Percentiles rank a stretch among this genome's conserved stretches.
phyloP scores from a whole-genome alignment of 2,797 vertebrate genomes.

The Danio choprae region DNA sequence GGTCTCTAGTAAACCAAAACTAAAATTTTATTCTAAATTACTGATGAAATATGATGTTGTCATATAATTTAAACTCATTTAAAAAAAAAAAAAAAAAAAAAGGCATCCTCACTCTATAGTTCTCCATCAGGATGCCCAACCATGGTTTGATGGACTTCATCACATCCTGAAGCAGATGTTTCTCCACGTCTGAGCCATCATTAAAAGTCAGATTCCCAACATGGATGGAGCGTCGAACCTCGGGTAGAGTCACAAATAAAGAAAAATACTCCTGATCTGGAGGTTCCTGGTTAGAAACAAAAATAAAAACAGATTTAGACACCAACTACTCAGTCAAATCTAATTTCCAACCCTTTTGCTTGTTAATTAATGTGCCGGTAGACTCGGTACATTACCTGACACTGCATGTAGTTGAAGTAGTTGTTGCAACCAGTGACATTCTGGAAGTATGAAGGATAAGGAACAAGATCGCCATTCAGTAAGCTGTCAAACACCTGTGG shows the following conservation, averaged over 20 bases:
- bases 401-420: conserved; percentile 84
- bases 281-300: conserved; percentile 73
- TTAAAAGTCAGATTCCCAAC: conserved; percentile 87
- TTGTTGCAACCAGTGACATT: conserved; percentile 86
- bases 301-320: conserved; percentile 1
- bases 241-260: conserved; percentile 79
- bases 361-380: not conserved
- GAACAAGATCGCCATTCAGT: conserved; percentile 77
- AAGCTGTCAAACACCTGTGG: conserved; percentile 82
- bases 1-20: no score
- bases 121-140: conserved; percentile 86
- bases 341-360: not conserved
- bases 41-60: no score
- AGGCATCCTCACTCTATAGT: conserved; percentile 81
- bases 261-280: conserved; percentile 82
- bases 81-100: not conserved
- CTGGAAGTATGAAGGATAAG: conserved; percentile 80
- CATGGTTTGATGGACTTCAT: conserved; percentile 90
- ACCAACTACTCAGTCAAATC: not conserved
- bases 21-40: no score
- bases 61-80: no score
- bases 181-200: conserved; percentile 79
- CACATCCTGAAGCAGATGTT: conserved; percentile 83
- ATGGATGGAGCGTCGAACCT: conserved; percentile 81
- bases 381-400: conserved; percentile 70